phyloP scores from a whole-genome alignment of 2,113 vertebrate genomes.

The Aix galericulata region DNA sequence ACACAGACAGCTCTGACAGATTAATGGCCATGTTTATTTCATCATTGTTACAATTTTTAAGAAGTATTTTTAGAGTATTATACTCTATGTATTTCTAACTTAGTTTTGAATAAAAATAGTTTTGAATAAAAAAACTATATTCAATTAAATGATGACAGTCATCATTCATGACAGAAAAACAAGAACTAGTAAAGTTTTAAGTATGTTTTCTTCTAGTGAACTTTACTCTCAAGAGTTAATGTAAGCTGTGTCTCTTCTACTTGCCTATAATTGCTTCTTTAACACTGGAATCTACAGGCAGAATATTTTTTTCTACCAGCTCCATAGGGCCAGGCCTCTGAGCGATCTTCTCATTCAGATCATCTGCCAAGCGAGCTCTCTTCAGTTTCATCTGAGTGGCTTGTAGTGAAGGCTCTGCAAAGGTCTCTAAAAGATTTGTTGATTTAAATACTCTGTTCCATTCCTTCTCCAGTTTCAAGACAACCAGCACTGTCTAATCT shows the following conservation, averaged over 20 bases:
- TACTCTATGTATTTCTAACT: background rate
- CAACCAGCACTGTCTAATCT: background rate
- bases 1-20: background rate
- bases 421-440: slow-evolving; percentile 80
- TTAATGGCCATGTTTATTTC: background rate
- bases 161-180: background rate
- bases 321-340: slow-evolving; percentile 97
- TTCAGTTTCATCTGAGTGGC: slow-evolving; percentile 97
- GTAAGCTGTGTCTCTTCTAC: background rate
- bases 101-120: background rate
- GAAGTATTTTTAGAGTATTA: background rate
- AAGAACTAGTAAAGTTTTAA: background rate
- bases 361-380: slow-evolving; percentile 92
- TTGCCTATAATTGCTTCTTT: slow-evolving; percentile 97
- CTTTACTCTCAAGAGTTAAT: background rate
- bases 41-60: background rate
- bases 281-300: slow-evolving; percentile 92
- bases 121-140: background rate
- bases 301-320: slow-evolving; percentile 96
- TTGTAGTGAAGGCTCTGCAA: slow-evolving; percentile 94
- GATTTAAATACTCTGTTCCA: background rate
- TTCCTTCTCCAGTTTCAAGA: background rate
- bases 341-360: slow-evolving; percentile 97
- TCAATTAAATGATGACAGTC: background rate
- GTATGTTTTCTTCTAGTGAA: background rate